These are phyloP conservation scores for Drosophila nigricruria DNA, from an alignment of 2,888 invertebrate species.

Conservation along the genomic window DNA sequence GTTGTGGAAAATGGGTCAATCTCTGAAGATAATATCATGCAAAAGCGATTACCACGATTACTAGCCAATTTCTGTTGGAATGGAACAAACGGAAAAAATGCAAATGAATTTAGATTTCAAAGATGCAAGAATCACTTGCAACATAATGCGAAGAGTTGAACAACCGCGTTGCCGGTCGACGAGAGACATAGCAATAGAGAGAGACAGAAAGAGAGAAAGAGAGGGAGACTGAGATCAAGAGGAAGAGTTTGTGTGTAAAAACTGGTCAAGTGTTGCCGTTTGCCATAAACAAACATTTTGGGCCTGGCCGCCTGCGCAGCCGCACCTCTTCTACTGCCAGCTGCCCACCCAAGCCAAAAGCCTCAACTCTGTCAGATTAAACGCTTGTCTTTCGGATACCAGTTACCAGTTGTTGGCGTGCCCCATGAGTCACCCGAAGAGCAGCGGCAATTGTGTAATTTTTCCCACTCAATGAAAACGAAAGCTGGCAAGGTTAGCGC, in stretches of 20 bases:
- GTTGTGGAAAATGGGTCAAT: slow-evolving; percentile 72
- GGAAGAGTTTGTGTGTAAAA: slow-evolving; percentile 22
- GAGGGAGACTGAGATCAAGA: too few relatives aligned
- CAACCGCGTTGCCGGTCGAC: slow-evolving; percentile 47
- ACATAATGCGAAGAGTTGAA: slow-evolving; percentile 50
- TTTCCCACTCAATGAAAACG: slow-evolving; percentile 62
- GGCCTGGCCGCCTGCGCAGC: slow-evolving; percentile 55
- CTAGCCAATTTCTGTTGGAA: slow-evolving; percentile 39
- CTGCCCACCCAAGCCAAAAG: slow-evolving; percentile 38
- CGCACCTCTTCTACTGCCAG: slow-evolving; percentile 35
- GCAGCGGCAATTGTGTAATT: slow-evolving; percentile 64
- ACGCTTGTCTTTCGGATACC: slow-evolving; percentile 33
- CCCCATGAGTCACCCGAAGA: slow-evolving; percentile 54
- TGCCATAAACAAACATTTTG: slow-evolving; percentile 29
- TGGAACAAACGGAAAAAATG: slow-evolving; percentile 19
- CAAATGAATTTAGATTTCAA: slow-evolving; percentile 17
- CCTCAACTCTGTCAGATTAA: slow-evolving; percentile 23
- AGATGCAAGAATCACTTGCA: slow-evolving; percentile 58
- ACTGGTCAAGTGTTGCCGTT: slow-evolving; percentile 53
- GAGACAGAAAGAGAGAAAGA: not conserved
- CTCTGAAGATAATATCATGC: slow-evolving; percentile 42
- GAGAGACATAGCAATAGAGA: not conserved
- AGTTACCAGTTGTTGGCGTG: slow-evolving; percentile 43
- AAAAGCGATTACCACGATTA: slow-evolving; percentile 48
- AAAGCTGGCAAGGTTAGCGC: slow-evolving; percentile 71